These are phyloP conservation scores for Whitmania pigra DNA, from an alignment of 1,140 invertebrate species.

Conservation along the genomic window DNA sequence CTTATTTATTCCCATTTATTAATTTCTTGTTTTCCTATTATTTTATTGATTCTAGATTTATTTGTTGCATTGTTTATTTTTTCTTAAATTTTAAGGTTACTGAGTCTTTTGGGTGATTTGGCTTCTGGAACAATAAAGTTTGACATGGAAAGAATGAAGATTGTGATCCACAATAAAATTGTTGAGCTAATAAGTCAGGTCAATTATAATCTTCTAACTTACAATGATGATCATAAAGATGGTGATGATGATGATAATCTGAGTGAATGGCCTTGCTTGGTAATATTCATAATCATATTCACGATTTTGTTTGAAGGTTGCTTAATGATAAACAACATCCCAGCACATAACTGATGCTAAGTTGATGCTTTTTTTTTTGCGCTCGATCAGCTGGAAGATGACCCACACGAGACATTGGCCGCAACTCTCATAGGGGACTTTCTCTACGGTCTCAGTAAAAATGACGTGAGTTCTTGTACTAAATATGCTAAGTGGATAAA, in stretches of 20 bases:
- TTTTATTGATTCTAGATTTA: no score
- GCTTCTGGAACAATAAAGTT: constrained; percentile 46
- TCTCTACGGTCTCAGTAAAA: constrained; percentile 60
- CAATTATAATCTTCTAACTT: no score
- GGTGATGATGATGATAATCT: no score
- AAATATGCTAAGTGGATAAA: no score
- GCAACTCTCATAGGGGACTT: constrained; percentile 66
- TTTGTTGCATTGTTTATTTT: not conserved
- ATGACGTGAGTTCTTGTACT: constrained; percentile 53
- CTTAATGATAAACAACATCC: no score
- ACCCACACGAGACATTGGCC: constrained; percentile 60
- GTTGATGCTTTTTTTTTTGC: not conserved
- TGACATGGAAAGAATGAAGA: constrained; percentile 61
- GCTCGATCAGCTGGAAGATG: constrained; percentile 53
- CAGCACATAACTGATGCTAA: no score
- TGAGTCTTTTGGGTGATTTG: constrained; percentile 48
- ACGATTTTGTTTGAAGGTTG: no score
- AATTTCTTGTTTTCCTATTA: no score
- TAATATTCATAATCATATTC: no score
- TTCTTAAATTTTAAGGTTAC: constrained; percentile 36
- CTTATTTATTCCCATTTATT: no score
- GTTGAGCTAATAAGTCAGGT: constrained; percentile 46
- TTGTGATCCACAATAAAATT: constrained; percentile 58
- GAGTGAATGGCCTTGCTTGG: no score
- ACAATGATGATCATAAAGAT: no score